Evolutionary conservation across 2,888 invertebrate species (phyloP), one percentile per base, ranked within the genome.

Genomic region (Trichacis sp.): DNA sequence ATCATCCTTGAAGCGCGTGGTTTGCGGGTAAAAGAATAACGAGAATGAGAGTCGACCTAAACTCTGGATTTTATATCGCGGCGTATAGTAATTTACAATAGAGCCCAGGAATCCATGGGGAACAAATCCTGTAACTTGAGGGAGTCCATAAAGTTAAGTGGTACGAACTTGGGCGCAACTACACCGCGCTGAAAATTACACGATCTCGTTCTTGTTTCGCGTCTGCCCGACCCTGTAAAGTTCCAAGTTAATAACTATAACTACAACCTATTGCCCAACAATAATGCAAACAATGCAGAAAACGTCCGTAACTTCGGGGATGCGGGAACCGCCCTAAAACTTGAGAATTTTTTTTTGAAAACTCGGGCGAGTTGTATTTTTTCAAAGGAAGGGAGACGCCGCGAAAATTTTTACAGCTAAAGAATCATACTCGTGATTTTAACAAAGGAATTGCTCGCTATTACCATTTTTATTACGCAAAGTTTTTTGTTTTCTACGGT

Each of bases 191-290:
- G 56, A 54, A 56, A 52, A 56, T 59, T 55, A 52, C 55, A 64
- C 33, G 51, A 43, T 64, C 55, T 59, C 56, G 52, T 48, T 52
- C 50, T 51, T 43, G 59, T 51, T 64, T 64, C 59, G 58, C 45
- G 64, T 54, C 54, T 58, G 58, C 50, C 58, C 38, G 50, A 49
- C 54, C 54, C 58, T 54, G 54, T 64, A 64, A 64, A 64, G 53
- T 64, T 54, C 48, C 54, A 43, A 40, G 50, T 58, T 64, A 54
- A 64, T 57, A 64, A 54, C 63, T 19, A 45, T 45, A 45, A 45
- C 45, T 45, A 45, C 45, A 19, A 18, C 19, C 20, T 12, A 19
- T 45, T n/a, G 19, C 14, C 5, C 20, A n/a, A 9, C n/a, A 18
- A 45, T 45, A 18, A 12, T 19, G 19, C 14, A 45, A 45, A 20